Base-by-base conservation (phyloP, 2,888 invertebrate genomes). In the Yponomeuta evonymella region DNA sequence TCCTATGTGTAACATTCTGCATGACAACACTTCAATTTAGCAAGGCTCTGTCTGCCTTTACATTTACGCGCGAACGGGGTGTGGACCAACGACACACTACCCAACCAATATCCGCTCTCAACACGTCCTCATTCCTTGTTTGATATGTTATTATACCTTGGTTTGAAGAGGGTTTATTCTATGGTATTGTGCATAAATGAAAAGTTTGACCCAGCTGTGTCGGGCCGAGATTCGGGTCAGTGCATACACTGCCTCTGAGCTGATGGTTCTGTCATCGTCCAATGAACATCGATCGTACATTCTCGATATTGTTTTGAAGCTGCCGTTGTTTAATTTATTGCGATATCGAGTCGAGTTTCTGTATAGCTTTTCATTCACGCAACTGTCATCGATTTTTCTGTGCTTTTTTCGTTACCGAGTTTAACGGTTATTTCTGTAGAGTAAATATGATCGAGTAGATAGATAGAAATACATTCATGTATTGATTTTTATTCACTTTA, bases 131-230 rank as follows among this genome's bases (percentile, higher is more conserved):
- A 58, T 58, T 58, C 51, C 3, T 58, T 58, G 51, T 58, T 58
- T 4, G 12, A 58, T 15, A 15, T 58, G 3, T 15, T 12, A 5
- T 58, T 11, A 15, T 8, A 51, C 15, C 15, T 15, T 15, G 51
- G 51, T 15, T 15, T 58, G 51, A 58, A 58, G 15, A 15, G 51
- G 51, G 51, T 58, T 58, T 58, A 58, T 15, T 15, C 51, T 15
- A 58, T 58, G 51, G 15, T 8, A 58, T 12, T 15, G 15, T 15
- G 51, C 15, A 15, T 0, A 12, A 15, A 5, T 58, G 2, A 58
- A 12, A 23, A 30, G 48, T 74, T 66, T 89, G 90, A 90, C 90
- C 90, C 79, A 89, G 80, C 89, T 90, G 78, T 15, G 78, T 58
- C 51, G 51, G 51, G 15, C 78, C 76, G 73, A 79, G 82, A 81